phyloP scores from a whole-genome alignment of 2,113 vertebrate species.

The Datnioides undecimradiatus region DNA sequence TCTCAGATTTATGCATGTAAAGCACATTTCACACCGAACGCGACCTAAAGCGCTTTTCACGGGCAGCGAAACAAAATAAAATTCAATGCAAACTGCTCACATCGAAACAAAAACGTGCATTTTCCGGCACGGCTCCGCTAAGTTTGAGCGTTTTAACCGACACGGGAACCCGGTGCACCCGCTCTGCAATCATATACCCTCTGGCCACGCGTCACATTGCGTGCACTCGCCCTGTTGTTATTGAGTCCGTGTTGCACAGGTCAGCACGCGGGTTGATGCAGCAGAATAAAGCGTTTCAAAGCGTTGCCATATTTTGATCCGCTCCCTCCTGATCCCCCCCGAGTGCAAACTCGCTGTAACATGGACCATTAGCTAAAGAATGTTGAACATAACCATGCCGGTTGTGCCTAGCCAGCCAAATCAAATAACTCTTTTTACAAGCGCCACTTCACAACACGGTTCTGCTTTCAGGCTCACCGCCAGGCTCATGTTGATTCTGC shows the following conservation, averaged over 20 bases:
- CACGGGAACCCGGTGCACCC: neutral
- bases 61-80: neutral
- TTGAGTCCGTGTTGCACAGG: slow-evolving; percentile 48
- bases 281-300: slow-evolving; percentile 52
- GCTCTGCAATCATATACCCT: neutral
- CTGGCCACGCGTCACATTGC: slow-evolving; percentile 16
- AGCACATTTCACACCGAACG: neutral
- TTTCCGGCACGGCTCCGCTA: neutral
- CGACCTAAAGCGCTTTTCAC: neutral
- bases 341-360: slow-evolving; percentile 60
- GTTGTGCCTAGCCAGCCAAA: slow-evolving; percentile 67
- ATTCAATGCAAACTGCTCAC: neutral
- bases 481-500: slow-evolving; percentile 65
- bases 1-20: too few relatives aligned
- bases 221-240: neutral
- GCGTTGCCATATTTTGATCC: slow-evolving; percentile 54
- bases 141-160: slow-evolving; percentile 14
- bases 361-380: slow-evolving; percentile 76
- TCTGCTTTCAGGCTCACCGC: slow-evolving; percentile 48
- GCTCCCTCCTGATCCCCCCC: slow-evolving; percentile 40
- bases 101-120: neutral
- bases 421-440: slow-evolving; percentile 79
- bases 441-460: slow-evolving; percentile 56
- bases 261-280: slow-evolving; percentile 58
- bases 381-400: slow-evolving; percentile 71